Base-by-base conservation (phyloP, 2,888 invertebrate genomes). In the Lypha dubia region DNA sequence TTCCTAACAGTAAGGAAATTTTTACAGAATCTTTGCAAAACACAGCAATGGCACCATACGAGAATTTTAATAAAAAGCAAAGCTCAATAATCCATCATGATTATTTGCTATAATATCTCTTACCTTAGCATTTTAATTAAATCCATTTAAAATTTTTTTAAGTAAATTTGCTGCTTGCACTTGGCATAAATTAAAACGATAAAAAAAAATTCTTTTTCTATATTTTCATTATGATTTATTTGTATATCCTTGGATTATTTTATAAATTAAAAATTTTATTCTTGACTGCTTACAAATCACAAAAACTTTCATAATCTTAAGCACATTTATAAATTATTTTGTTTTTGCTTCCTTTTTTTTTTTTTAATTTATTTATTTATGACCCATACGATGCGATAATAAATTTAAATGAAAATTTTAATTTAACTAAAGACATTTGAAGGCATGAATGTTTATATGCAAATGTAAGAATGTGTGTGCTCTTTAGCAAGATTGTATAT, bases 401-500 rank as follows among this genome's bases (percentile, higher is more conserved):
- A 79, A 79, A 79, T 79, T 73, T 53, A 38, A 53, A 70, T 68
- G 56, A 46, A 75, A 63, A 46, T 73, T 71, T 75, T 56, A 70
- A 75, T 81, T 81, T 20, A 81, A 81, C 75, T 56, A 56, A 75
- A 75, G 75, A 70, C 63, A 63, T 46, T 63, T 68, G 5, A 60
- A 74, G 44, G 28, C 68, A 41, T 73, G 22, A 20, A 32, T 15
- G 24, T 8, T 28, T 7, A 35, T 38, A 15, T 28, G 11, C 51
- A 13, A 1, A 32, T 32, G 58, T 35, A 11, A n/a, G 32, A n/a
- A 7, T 56, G 32, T 32, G 8, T 28, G 13, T 73, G 32, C 20
- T 17, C 15, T 15, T 13, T 28, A 6, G 20, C 24, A 15, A 17
- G 13, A 22, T 7, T 24, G 44, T 0, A 3, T 44, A 22, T 11